Evolutionary conservation across 2,888 invertebrate genomes (phyloP), one percentile per base, ranked within the genome.

Genomic region (Trachelus stipa): DNA sequence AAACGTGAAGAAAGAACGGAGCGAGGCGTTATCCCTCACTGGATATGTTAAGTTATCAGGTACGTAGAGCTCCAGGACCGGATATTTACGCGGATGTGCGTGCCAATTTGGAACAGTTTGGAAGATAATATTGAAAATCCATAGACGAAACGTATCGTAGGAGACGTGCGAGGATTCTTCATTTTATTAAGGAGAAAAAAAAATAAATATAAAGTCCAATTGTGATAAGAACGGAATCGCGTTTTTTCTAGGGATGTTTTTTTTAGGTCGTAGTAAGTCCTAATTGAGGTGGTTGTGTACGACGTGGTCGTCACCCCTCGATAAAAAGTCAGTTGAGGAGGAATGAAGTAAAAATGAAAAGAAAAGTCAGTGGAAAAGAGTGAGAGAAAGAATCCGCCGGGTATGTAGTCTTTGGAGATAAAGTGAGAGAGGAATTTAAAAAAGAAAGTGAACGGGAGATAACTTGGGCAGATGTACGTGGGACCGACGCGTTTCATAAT

Each of bases 1-100:
- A 23, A 6, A 23, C 23, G 37, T 9, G 56, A 56, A 56, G 40
- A 40, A 40, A 23, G 56, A 56, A 56, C 56, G 87, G 86, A 85
- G 79, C 85, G 86, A 83, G 87, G 83, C 82, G 88, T 88, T 89
- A 87, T 88, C 87, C 86, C 85, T 86, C 88, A 86, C 82, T 85
- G 88, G 86, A 82, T 75, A 80, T 82, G 84, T 87, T 87, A 85
- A 85, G 85, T 89, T 88, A 85, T 82, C 71, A 31, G 71, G 71
- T 71, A 71, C 34, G 71, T 15, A 11, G 31, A 71, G 33, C 71
- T 33, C 30, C 71, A 31, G 71, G n/a, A 33, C 30, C 30, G 69
- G 34, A 34, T 34, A 30, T 40, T 40, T 15, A 15, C 15, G 40
- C 40, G 2, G 6, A 40, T 56, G 23, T 9, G 23, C 23, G 23